These are phyloP conservation scores for Halocaridina rubra DNA, from an alignment of 2,888 invertebrate genomes.

Conservation along the genomic window DNA sequence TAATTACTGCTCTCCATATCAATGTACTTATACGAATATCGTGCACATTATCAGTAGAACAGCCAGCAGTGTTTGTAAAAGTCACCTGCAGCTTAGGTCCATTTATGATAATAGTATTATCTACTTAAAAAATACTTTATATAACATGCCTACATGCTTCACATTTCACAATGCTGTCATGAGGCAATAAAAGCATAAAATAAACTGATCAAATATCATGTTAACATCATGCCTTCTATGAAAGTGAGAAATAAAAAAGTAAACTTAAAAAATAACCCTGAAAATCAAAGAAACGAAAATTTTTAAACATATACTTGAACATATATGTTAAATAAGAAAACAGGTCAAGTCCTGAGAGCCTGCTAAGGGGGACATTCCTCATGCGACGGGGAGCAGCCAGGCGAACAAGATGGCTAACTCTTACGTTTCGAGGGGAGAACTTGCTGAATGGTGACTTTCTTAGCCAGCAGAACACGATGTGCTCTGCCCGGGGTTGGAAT, in stretches of 20 bases:
- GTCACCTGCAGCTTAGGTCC: too few relatives aligned
- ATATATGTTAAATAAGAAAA: conserved; percentile 11
- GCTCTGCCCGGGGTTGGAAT: conserved; percentile 56
- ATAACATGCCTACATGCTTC: conserved; percentile 2
- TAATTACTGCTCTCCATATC: too few relatives aligned
- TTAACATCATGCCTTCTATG: too few relatives aligned
- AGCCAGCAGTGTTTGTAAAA: too few relatives aligned
- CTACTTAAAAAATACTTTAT: too few relatives aligned
- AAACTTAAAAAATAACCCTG: conserved; percentile 19
- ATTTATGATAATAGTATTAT: too few relatives aligned
- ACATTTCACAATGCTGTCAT: conserved; percentile 29
- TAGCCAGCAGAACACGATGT: conserved; percentile 69
- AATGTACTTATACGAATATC: too few relatives aligned
- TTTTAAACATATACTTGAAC: neutral
- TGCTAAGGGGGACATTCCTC: conserved; percentile 39
- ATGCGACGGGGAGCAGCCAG: conserved; percentile 49
- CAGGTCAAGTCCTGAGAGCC: conserved; percentile 40
- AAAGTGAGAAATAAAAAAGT: neutral
- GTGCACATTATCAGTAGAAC: too few relatives aligned
- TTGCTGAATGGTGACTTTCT: conserved; percentile 71
- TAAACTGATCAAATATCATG: neutral
- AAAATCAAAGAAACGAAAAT: conserved; percentile 7
- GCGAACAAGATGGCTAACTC: neutral
- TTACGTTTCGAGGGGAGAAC: conserved; percentile 73
- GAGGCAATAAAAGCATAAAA: conserved; percentile 19